Conservation (phyloP, 2,797 vertebrate species). For the Tolypeutes matacus region DNA sequence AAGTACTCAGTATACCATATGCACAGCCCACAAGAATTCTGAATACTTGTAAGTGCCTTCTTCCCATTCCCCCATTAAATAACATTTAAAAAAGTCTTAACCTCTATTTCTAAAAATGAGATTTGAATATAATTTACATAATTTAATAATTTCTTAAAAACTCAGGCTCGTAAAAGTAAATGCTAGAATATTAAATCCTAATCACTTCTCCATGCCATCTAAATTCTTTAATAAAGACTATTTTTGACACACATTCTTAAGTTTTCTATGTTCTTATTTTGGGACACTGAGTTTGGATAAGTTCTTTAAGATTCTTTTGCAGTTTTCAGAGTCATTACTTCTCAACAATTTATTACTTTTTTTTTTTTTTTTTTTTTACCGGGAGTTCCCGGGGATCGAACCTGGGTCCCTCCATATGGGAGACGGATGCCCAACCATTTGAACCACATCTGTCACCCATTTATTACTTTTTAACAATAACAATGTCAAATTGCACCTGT, state of each 20-base stretch:
- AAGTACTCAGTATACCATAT: background rate
- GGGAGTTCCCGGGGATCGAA: too few relatives aligned
- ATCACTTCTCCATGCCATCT: background rate
- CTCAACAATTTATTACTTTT: slow-evolving; percentile 35
- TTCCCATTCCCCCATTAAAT: background rate
- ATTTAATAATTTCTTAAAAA: slow-evolving; percentile 16
- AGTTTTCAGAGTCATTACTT: background rate
- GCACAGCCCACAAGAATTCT: background rate
- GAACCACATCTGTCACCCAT: too few relatives aligned
- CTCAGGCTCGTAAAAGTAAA: background rate
- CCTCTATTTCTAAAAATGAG: background rate
- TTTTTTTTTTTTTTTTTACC: too few relatives aligned
- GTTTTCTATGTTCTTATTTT: background rate
- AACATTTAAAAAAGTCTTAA: background rate
- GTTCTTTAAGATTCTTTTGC: background rate
- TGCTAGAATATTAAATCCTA: slow-evolving; percentile 26
- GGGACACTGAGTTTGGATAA: background rate
- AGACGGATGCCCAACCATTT: too few relatives aligned
- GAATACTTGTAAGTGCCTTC: background rate
- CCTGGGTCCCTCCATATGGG: too few relatives aligned
- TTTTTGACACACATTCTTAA: background rate
- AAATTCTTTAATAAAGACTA: background rate
- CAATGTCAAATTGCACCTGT: background rate
- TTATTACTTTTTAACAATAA: background rate
- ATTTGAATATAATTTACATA: slow-evolving; percentile 34